Evolutionary conservation across 2,113 vertebrate genomes (phyloP).

Genomic region (Callionymus lyra): DNA sequence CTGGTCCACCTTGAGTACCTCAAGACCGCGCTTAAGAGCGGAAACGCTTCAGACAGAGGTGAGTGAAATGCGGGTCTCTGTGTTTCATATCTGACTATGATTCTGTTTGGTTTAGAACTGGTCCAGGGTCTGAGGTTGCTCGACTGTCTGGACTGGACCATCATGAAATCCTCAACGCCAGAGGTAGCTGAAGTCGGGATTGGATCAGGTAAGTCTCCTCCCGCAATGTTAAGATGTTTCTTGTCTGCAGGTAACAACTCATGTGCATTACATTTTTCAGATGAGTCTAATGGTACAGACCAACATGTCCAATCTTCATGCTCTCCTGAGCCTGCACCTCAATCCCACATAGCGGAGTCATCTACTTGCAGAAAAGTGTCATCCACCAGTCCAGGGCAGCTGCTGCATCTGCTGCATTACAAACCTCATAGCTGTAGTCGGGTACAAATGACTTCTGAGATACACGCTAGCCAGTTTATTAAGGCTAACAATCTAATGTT

Average conservation of each 20-base stretch:
- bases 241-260: neutral
- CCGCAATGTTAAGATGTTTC: too few species aligned
- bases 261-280: neutral
- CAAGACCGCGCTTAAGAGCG: slow-evolving; percentile 36
- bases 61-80: neutral
- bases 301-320: too few species aligned
- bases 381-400: too few species aligned
- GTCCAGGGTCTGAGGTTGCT: slow-evolving; percentile 53
- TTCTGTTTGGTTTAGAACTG: slow-evolving; percentile 39
- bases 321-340: too few species aligned
- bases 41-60: slow-evolving; percentile 57
- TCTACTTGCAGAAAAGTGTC: too few species aligned
- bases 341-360: too few species aligned
- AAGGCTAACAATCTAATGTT: too few species aligned
- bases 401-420: too few species aligned
- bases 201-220: slow-evolving; percentile 28
- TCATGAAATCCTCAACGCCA: neutral
- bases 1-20: slow-evolving; percentile 34
- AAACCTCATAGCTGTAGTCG: too few species aligned
- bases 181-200: slow-evolving; percentile 45
- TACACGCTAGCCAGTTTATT: too few species aligned
- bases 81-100: neutral
- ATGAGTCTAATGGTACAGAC: neutral
- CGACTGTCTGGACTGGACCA: slow-evolving; percentile 23
- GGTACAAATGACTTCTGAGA: too few species aligned